phyloP scores from a whole-genome alignment of 2,113 vertebrate species.

The Silurus meridionalis region DNA sequence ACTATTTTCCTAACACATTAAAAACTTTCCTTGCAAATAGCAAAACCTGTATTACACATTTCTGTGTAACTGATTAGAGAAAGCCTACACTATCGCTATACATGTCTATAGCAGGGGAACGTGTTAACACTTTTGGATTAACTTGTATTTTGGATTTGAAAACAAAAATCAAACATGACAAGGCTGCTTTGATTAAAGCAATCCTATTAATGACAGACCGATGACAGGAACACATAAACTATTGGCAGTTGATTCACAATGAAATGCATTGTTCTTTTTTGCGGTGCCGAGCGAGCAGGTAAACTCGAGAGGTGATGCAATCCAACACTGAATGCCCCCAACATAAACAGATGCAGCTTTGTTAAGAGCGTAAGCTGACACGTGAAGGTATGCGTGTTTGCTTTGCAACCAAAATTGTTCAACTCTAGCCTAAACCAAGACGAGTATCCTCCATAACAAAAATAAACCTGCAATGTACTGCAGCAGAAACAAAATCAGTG shows the following conservation, averaged over 20 bases:
- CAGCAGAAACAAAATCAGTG: not conserved
- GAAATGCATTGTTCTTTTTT: conserved; percentile 30
- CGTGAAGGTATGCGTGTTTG: not conserved
- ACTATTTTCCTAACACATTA: not conserved
- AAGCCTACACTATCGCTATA: not conserved
- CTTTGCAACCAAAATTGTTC: not conserved
- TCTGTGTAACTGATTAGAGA: not conserved
- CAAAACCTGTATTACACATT: too few relatives aligned
- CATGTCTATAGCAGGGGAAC: not conserved
- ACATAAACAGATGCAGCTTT: conserved; percentile 38
- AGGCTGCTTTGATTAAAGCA: not conserved
- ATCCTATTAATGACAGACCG: not conserved
- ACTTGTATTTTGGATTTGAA: not conserved
- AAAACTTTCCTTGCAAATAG: not conserved
- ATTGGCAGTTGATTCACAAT: conserved; percentile 12
- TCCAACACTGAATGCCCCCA: not conserved
- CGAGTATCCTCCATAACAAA: not conserved
- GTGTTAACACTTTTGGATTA: not conserved
- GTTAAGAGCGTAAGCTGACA: conserved; percentile 1
- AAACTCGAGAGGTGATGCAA: conserved; percentile 31
- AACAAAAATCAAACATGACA: conserved; percentile 9
- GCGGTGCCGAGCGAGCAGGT: not conserved
- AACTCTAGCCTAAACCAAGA: too few relatives aligned
- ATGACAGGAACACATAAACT: conserved; percentile 4
- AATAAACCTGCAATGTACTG: not conserved